A percentile compares a stretch with the other conserved stretches of the same genome.
Evolutionary conservation across 53 echinoderm and acorn worm genomes (phyloP).

Genomic region (Holothuria scabra): DNA sequence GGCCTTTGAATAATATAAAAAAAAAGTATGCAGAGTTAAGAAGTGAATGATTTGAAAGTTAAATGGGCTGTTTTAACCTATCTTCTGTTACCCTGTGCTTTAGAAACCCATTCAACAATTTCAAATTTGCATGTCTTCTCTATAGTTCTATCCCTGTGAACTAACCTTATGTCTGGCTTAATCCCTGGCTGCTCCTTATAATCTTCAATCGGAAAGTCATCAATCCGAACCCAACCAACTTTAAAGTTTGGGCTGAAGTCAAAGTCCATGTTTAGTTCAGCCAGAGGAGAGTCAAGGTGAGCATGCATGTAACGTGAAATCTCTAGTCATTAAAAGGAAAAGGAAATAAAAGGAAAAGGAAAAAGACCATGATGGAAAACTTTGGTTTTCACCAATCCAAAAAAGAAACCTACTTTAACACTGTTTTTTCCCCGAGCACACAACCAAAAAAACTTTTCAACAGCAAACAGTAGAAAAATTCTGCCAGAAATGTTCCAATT

Average conservation of each 20-base stretch:
- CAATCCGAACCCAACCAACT: conserved; percentile 85
- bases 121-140: neutral
- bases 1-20: no score
- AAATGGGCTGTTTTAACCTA: neutral
- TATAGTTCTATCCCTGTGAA: neutral
- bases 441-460: no score
- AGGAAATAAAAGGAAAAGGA: neutral
- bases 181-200: conserved; percentile 91
- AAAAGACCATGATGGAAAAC: neutral
- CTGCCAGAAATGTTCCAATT: no score
- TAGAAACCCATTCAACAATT: neutral
- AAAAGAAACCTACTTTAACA: no score
- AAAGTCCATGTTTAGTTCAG: conserved; percentile 74
- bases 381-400: no score
- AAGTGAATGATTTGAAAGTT: no score
- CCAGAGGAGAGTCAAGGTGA: conserved; percentile 73
- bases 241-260: conserved; percentile 79
- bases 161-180: conserved; percentile 87
- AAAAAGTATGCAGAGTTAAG: no score
- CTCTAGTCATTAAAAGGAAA: conserved; percentile 59
- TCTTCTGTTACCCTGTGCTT: neutral
- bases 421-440: no score
- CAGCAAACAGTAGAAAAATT: no score
- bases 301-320: conserved; percentile 90
- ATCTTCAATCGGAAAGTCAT: conserved; percentile 73